Base-by-base conservation (phyloP, 2,113 vertebrate species). In the Megaleporinus macrocephalus region DNA sequence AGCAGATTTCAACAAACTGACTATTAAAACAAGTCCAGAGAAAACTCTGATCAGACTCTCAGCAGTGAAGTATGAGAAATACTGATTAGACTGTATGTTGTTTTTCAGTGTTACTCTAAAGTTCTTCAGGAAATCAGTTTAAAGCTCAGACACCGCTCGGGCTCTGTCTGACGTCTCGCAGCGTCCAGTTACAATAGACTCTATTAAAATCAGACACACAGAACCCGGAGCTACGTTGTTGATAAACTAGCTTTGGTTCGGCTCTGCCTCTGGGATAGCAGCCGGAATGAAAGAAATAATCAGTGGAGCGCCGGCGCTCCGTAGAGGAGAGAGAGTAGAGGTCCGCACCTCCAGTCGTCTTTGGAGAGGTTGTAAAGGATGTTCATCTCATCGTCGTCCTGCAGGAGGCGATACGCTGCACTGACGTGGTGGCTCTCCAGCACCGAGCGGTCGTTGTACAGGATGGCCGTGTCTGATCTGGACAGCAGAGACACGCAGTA, bases 371-470 rank as follows among this genome's bases (percentile, higher is more conserved):
- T 99, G 88, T 96, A 95, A 79, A 99, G 93, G 94, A 99, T 99
- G 92, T 99, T 99, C 97, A 98, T 99, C 85, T 99, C 98, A 27
- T 98, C 98, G 33, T 99, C 98, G 0, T 99, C 98, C 92, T 99
- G 97, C 53, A 99, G 93, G 73, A 99, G 95, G 75, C 95, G 97
- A 77, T 98, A 99, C 0, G 95, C 95, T 0, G 97, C 98, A 59
- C 98, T 99, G 53, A 99, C 95, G 0, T 99, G 98, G 85, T 99
- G 98, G 81, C 97, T 99, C 93, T 99, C 98, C 84, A 99, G 88
- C 71, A 99, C 97, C 9, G 98, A 96, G 22, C 96, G 95, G 87
- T 99, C 98, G 2, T 99, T 99, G 86, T 99, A 99, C 10, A 99
- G 93, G 91, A 99, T 97, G 6, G 98, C 97, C 80, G 97, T 92